These are phyloP conservation scores for Elegia similella DNA, from an alignment of 2,888 invertebrate species.

Conservation along the genomic window DNA sequence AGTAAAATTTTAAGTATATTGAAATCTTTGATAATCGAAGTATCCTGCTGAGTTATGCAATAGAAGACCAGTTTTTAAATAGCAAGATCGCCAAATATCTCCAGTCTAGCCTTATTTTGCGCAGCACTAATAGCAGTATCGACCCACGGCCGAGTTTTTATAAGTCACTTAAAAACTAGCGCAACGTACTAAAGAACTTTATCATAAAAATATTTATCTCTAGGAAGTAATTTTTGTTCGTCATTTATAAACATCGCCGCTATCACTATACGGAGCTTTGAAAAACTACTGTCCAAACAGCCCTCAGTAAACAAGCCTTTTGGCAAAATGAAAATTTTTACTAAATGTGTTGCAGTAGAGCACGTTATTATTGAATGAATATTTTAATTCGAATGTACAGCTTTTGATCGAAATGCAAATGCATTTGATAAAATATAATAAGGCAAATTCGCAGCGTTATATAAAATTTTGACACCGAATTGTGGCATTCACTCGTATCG, in stretches of 20 bases:
- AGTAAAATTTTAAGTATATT: no score
- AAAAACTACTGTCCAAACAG: constrained; percentile 1
- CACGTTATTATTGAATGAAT: constrained; percentile 1
- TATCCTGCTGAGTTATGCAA: no score
- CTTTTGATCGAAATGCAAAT: background rate
- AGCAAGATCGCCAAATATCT: no score
- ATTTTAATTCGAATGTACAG: constrained; percentile 5
- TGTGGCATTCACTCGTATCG: constrained; percentile 62
- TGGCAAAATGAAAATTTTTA: constrained; percentile 17
- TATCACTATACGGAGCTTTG: background rate
- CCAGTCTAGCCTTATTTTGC: no score
- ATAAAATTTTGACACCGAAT: constrained; percentile 69
- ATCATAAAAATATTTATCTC: background rate
- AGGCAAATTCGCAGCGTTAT: constrained; percentile 51
- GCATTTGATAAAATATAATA: constrained; percentile 4
- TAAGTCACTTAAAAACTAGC: background rate
- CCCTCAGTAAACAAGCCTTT: constrained; percentile 8
- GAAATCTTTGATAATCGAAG: no score
- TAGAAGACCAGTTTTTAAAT: no score
- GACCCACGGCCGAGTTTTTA: no score
- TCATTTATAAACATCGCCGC: background rate
- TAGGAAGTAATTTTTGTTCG: background rate
- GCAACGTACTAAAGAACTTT: background rate
- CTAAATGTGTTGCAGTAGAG: constrained; percentile 5
- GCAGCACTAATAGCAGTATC: no score